These are phyloP conservation scores for Nannobrachium achirus DNA, from an alignment of 2,113 vertebrate genomes.

Conservation along the genomic window DNA sequence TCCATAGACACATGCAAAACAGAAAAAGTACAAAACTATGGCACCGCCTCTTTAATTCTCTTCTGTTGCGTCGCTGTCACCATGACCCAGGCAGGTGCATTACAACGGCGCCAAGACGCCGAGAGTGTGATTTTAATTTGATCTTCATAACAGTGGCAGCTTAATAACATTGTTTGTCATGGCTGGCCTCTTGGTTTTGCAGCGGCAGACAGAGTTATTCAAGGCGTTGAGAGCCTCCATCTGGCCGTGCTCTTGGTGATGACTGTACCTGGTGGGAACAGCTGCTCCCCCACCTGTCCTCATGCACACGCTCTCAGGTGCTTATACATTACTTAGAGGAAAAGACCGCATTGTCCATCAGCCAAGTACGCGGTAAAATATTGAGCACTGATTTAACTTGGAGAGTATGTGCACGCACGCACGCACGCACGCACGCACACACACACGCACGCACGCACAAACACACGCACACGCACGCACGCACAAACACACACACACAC, in stretches of 20 bases:
- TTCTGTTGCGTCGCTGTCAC: neutral
- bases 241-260: conserved; percentile 11
- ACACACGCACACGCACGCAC: too few relatives aligned
- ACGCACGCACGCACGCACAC: too few relatives aligned
- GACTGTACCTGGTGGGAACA: conserved; percentile 32
- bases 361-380: neutral
- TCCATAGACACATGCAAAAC: too few relatives aligned
- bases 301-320: neutral
- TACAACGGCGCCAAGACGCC: neutral
- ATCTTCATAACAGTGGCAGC: neutral
- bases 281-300: conserved; percentile 24
- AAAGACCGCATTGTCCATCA: neutral
- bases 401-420: too few relatives aligned
- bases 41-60: too few relatives aligned
- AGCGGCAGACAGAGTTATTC: conserved; percentile 3
- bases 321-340: conserved; percentile 3
- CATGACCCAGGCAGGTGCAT: neutral
- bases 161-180: conserved; percentile 29
- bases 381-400: too few relatives aligned
- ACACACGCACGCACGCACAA: too few relatives aligned
- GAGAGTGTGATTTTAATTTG: conserved; percentile 8
- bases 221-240: conserved; percentile 21
- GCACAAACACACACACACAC: too few relatives aligned
- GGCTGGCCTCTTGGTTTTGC: conserved; percentile 9
- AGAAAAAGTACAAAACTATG: too few relatives aligned